Base-by-base conservation (phyloP, 2,113 vertebrate genomes). In the Hiodon tergisus region DNA sequence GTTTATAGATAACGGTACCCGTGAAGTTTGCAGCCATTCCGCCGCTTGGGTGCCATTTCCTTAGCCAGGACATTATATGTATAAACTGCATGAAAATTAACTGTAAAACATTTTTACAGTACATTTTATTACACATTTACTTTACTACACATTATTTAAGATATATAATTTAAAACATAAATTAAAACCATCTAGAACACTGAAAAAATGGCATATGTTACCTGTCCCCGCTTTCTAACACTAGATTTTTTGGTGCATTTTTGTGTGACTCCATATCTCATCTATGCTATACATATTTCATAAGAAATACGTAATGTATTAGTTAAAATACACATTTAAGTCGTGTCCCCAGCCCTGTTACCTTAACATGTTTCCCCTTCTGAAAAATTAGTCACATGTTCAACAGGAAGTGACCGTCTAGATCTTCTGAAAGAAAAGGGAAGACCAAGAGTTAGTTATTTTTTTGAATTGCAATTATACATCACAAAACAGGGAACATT, bases 161-260 rank as follows among this genome's bases (percentile, higher is more conserved):
- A 57, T 57, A 57, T n/a, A 61, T 61, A 61, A 61, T 61, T 61
- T 61, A 61, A 31, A 31, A 31, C 31, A 31, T 31, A 31, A 31
- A 31, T 31, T 31, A 31, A 31, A 31, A 31, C 31, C 31, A 61
- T 13, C 60, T 61, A 61, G 60, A 61, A 61, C 60, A 61, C 60
- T 61, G n/a, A 61, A 61, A 61, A 61, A 57, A 57, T 61, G 4
- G 10, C 60, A 61, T 61, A 11, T 61, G 1, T 61, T 57, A 57
- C 55, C 60, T 61, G 60, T 61, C 60, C 60, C 60, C 14, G n/a
- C 60, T 61, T 13, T 61, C 60, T 61, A 61, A 61, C 60, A 61
- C 60, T 61, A 61, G 9, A n/a, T n/a, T n/a, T n/a, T n/a, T n/a
- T n/a, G n/a, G n/a, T n/a, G 8, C 14, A 11, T n/a, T 14, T 61